Evolutionary conservation across 2,797 vertebrate genomes (phyloP).

Genomic region (Sebastes elongatus): DNA sequence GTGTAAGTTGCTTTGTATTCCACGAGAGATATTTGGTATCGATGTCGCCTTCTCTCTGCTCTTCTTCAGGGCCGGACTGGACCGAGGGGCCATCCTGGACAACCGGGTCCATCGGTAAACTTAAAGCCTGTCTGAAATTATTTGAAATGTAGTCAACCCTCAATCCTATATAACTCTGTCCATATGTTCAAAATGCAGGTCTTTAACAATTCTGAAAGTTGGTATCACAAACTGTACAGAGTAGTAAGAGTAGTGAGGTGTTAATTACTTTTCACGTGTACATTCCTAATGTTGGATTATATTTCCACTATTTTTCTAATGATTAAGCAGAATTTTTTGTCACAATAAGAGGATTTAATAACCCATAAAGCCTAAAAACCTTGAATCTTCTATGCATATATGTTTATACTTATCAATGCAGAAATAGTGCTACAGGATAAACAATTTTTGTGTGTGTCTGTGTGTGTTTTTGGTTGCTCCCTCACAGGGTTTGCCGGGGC

Average conservation of each 20-base stretch:
- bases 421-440: not conserved
- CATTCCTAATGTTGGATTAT: not conserved
- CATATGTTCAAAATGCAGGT: not conserved
- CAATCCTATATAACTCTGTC: not conserved
- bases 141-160: not conserved
- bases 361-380: no score
- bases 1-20: not conserved
- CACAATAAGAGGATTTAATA: not conserved
- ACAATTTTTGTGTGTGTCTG: not conserved
- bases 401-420: no score
- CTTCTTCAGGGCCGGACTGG: conserved; percentile 74
- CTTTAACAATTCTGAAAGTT: not conserved
- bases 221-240: not conserved
- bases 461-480: conserved; percentile 34
- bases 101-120: conserved; percentile 78
- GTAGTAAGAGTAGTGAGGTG: not conserved
- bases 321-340: not conserved
- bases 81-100: conserved; percentile 74
- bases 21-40: not conserved
- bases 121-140: not conserved
- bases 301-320: not conserved
- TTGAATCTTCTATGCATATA: no score
- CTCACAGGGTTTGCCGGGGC: conserved; percentile 84
- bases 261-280: not conserved
- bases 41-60: not conserved